Percentiles rank a stretch among this genome's conserved stretches.
Evolutionary conservation across 2,888 invertebrate species (phyloP).

Genomic region (Sinhomidia bicolor): DNA sequence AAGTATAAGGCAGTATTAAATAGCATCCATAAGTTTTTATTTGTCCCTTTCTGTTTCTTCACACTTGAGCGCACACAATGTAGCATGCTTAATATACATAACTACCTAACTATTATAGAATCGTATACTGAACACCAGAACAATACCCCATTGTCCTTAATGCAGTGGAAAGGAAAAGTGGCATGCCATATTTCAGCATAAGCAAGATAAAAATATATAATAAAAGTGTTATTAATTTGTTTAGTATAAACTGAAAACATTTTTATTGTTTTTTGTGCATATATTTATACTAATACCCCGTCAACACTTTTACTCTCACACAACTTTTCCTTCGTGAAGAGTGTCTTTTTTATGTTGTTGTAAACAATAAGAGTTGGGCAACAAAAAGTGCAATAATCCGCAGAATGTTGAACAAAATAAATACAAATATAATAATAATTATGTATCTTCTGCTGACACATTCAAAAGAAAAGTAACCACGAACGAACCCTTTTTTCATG

Average conservation of each 20-base stretch:
- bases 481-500: background rate
- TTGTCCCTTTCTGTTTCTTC: background rate
- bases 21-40: background rate
- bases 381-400: background rate
- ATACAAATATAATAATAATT: conserved; percentile 1
- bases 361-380: background rate
- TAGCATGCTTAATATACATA: too few relatives aligned
- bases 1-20: background rate
- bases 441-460: background rate
- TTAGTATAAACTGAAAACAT: background rate
- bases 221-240: conserved; percentile 34
- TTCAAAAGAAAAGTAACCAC: conserved; percentile 23
- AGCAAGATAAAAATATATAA: background rate
- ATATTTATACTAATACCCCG: background rate
- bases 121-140: too few relatives aligned
- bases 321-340: background rate
- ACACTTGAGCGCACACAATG: background rate
- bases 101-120: too few relatives aligned
- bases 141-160: background rate
- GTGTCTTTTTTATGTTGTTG: background rate
- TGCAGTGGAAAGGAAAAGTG: conserved; percentile 8
- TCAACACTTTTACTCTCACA: background rate
- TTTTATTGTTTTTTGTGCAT: conserved; percentile 29
- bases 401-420: too few relatives aligned
- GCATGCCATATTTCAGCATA: conserved; percentile 4